Conservation (phyloP, 2,888 invertebrate genomes). For the Ecliptopera silaceata region DNA sequence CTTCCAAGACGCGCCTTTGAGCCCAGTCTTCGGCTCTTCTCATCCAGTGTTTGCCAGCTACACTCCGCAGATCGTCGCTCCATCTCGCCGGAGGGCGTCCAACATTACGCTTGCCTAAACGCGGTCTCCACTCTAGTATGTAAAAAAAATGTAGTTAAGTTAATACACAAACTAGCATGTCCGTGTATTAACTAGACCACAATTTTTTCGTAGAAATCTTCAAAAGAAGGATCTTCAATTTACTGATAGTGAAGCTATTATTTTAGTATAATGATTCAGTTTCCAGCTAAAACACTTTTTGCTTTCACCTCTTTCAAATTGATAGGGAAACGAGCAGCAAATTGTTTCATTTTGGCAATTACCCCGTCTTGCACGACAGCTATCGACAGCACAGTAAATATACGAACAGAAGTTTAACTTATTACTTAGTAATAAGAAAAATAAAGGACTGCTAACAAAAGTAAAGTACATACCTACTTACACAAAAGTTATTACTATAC, state of each 20-base stretch:
- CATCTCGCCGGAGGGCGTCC: too few species aligned
- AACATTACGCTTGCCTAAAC: too few species aligned
- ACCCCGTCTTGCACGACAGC: conserved; percentile 31
- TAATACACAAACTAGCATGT: neutral
- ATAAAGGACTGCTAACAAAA: too few species aligned
- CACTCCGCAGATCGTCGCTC: too few species aligned
- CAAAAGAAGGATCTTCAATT: conserved; percentile 11
- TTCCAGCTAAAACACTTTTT: conserved; percentile 28
- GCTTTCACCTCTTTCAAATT: conserved; percentile 24
- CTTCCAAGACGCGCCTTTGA: too few species aligned
- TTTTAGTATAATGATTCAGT: conserved; percentile 16
- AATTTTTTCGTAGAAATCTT: conserved; percentile 5
- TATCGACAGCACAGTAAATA: conserved; percentile 23
- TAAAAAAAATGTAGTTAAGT: too few species aligned
- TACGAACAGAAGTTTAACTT: conserved; percentile 1
- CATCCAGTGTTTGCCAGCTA: too few species aligned
- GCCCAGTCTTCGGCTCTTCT: too few species aligned
- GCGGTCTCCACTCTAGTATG: too few species aligned
- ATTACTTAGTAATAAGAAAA: too few species aligned
- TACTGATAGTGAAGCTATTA: conserved; percentile 19
- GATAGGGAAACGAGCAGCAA: conserved; percentile 32
- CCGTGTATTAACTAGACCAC: neutral
- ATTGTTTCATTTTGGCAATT: conserved; percentile 36
- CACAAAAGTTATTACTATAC: too few species aligned
- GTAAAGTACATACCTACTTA: too few species aligned